phyloP scores from a whole-genome alignment of 2,888 invertebrate species.

The Scaptomyza caliginosa region DNA sequence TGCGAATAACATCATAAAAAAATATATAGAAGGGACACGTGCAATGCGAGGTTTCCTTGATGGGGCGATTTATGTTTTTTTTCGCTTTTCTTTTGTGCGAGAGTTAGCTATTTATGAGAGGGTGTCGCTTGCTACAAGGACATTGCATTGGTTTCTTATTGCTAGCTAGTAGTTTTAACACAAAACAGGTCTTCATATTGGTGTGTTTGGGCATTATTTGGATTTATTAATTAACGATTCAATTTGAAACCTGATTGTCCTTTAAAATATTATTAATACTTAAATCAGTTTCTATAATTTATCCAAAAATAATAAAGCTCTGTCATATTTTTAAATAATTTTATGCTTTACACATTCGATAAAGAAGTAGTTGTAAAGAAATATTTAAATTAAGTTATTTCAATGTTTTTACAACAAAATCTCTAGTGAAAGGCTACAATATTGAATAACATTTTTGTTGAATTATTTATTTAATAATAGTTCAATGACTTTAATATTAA shows the following conservation, averaged over 20 bases:
- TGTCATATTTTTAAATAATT: too few species aligned
- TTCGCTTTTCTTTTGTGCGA: slow-evolving; percentile 4
- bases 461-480: too few species aligned
- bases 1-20: slow-evolving; percentile 56
- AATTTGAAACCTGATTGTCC: not conserved
- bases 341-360: too few species aligned
- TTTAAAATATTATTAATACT: too few species aligned
- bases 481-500: too few species aligned
- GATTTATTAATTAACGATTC: not conserved
- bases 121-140: slow-evolving; percentile 23
- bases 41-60: slow-evolving; percentile 45
- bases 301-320: too few species aligned
- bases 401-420: too few species aligned
- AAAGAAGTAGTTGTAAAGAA: too few species aligned
- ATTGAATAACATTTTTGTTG: too few species aligned
- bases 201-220: not conserved
- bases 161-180: slow-evolving; percentile 30
- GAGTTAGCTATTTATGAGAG: slow-evolving; percentile 6
- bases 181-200: not conserved
- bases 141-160: slow-evolving; percentile 34
- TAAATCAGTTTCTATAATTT: too few species aligned
- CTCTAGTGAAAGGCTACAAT: too few species aligned
- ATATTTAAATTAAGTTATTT: too few species aligned
- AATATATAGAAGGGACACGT: slow-evolving; percentile 70
- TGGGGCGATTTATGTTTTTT: not conserved